Conservation (phyloP, 2,797 vertebrate genomes). For the Mormyrops boulengeri region DNA sequence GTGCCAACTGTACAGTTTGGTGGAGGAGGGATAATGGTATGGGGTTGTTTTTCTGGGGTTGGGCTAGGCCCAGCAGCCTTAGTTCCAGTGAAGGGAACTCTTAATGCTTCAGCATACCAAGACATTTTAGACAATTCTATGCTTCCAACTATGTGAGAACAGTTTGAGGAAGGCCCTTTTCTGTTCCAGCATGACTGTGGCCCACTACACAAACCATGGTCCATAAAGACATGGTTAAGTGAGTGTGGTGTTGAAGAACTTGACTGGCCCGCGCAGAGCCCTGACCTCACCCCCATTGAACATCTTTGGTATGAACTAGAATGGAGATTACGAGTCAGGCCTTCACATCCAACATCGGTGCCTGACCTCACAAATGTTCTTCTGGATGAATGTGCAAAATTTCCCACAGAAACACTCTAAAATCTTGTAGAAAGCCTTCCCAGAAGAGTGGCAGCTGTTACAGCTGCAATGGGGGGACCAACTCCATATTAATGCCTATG, state of each 20-base stretch:
- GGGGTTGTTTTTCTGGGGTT: not conserved
- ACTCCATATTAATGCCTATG: not conserved
- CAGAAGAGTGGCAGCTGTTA: not conserved
- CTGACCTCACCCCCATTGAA: not conserved
- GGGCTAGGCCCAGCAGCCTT: not conserved
- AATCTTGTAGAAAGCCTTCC: not conserved
- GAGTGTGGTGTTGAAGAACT: not conserved
- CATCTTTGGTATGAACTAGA: not conserved
- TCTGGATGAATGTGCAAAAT: not conserved
- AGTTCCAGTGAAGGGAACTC: not conserved
- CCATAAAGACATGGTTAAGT: not conserved
- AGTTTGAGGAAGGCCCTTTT: not conserved
- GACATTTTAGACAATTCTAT: not conserved
- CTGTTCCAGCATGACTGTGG: not conserved
- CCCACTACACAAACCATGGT: not conserved
- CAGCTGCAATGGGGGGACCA: not conserved
- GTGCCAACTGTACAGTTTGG: not conserved
- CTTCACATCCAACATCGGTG: not conserved
- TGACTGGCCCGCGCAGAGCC: not conserved
- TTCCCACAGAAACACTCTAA: not conserved
- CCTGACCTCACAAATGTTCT: not conserved
- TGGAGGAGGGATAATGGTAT: not conserved
- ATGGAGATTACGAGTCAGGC: not conserved
- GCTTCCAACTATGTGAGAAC: not conserved
- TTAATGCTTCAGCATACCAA: not conserved